Base-by-base conservation (phyloP, 1,140 invertebrate genomes). In the Gonatopus flavifemur region DNA sequence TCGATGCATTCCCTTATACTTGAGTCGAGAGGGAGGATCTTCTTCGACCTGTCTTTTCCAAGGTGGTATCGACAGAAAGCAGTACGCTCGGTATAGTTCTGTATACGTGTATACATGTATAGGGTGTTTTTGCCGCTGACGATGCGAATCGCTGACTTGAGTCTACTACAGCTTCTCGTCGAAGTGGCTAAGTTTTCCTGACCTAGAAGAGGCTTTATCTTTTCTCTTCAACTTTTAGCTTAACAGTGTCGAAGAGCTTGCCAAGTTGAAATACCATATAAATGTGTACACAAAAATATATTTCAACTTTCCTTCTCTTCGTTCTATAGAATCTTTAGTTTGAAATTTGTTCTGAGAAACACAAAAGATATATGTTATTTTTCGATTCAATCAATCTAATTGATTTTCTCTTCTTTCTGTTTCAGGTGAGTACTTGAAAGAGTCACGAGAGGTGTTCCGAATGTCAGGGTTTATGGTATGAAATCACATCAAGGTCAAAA, bases 131-230 rank as follows among this genome's bases (percentile, higher is more conserved):
- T 16, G 10, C 25, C 43, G 21, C 20, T 31, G 42, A 24, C 38
- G 51, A 59, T 62, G 55, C 52, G 49, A 66, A 62, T 64, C 49
- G 59, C 57, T 65, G 66, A 66, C 59, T 58, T 57, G 18, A 55
- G 52, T 56, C 57, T 62, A n/a, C n/a, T n/a, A n/a, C n/a, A 46
- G 50, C 46, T 62, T 44, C 55, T 56, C 51, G n/a, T 54, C 52
- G 40, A 54, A 51, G 19, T 36, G 42, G 55, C 46, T 55, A 51
- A 55, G n/a, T 65, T 58, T 52, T 36, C 46, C 31, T 19, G 36
- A n/a, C 20, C 9, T 5, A 19, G 43, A 41, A 46, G 32, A 25
- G 44, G 30, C 25, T 46, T 30, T 44, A 24, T 32, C 24, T 33
- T 51, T 59, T 45, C 51, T 36, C 36, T 33, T 43, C 28, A 10